Evolutionary conservation across 2,113 vertebrate species (phyloP).

Genomic region (Furnarius figulus): DNA sequence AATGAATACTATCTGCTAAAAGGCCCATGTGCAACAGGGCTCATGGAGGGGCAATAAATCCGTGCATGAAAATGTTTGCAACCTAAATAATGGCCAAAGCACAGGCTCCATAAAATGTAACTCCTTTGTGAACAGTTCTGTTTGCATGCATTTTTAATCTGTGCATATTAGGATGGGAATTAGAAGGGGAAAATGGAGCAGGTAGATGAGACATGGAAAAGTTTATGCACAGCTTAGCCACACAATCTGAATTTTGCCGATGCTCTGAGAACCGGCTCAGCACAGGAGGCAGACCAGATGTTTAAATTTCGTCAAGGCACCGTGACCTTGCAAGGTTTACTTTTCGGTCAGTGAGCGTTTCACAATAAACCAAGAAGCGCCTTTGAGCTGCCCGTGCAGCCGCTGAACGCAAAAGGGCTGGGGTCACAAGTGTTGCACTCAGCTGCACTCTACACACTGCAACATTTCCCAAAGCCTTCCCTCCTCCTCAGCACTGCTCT

Average conservation of each 20-base stretch:
- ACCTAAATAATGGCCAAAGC: background rate
- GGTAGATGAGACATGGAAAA: background rate
- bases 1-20: background rate
- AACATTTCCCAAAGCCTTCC: background rate
- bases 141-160: background rate
- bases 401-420: background rate
- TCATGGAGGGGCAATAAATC: background rate
- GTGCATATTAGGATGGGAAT: background rate
- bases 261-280: background rate
- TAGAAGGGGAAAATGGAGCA: background rate
- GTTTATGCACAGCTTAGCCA: background rate
- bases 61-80: background rate
- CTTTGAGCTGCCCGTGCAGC: background rate
- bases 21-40: background rate
- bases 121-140: background rate
- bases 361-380: background rate
- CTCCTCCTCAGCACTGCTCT: background rate
- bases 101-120: background rate
- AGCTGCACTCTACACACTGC: background rate
- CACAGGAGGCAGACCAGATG: background rate
- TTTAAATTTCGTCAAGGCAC: background rate
- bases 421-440: background rate
- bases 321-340: background rate
- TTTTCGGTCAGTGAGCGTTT: background rate
- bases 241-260: background rate